A percentile compares a stretch with the other conserved stretches of the same genome.
Conservation (phyloP, 2,888 invertebrate genomes). For the Lepidochrysops patricia region DNA sequence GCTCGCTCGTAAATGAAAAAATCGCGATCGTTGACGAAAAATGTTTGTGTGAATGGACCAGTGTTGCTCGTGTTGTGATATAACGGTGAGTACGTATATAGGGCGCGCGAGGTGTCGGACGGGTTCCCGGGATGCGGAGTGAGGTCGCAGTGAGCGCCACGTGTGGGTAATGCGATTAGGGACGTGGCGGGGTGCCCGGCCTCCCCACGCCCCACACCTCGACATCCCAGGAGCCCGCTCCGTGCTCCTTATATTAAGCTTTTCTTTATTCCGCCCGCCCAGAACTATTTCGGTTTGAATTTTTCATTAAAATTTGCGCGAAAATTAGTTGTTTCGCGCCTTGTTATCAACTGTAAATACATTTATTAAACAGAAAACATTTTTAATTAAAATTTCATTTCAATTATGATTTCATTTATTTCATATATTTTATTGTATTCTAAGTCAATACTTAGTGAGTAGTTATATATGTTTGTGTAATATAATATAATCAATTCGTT, state of each 20-base stretch:
- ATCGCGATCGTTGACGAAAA: slow-evolving; percentile 25
- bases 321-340: background rate
- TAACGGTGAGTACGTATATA: slow-evolving; percentile 25
- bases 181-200: slow-evolving; percentile 33
- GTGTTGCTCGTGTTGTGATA: slow-evolving; percentile 14
- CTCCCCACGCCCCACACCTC: slow-evolving; percentile 29
- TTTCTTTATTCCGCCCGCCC: slow-evolving; percentile 33
- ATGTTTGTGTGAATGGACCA: slow-evolving; percentile 16
- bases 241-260: slow-evolving; percentile 32
- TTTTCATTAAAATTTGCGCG: background rate
- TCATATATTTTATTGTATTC: background rate
- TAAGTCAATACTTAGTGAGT: background rate
- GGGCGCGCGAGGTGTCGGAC: slow-evolving; percentile 17
- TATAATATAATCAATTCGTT: background rate
- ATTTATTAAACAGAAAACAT: background rate
- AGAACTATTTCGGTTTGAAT: background rate
- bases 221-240: slow-evolving; percentile 26
- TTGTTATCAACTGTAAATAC: background rate
- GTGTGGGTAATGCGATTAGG: slow-evolving; percentile 52
- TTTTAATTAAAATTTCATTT: background rate
- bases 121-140: slow-evolving; percentile 41
- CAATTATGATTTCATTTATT: background rate
- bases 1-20: slow-evolving; percentile 30
- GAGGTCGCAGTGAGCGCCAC: slow-evolving; percentile 44
- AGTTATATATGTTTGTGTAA: background rate